Percentiles rank a stretch among this genome's conserved stretches.
phyloP scores from a whole-genome alignment of 2,113 vertebrate species.

The Microtus richardsoni region DNA sequence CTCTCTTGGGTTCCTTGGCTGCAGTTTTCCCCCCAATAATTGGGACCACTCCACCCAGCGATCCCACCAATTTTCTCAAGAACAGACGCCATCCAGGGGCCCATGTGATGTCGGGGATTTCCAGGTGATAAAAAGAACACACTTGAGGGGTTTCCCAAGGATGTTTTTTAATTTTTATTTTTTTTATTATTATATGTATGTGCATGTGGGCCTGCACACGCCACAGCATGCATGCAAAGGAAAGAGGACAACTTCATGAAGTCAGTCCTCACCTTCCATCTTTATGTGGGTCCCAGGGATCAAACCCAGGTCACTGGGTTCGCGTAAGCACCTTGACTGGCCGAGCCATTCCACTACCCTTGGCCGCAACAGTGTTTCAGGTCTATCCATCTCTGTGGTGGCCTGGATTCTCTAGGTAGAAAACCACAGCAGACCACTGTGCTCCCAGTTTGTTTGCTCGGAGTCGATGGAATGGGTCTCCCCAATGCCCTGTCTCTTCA shows the following conservation, averaged over 20 bases:
- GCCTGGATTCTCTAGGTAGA: neutral
- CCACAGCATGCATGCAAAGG: neutral
- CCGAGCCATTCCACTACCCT: neutral
- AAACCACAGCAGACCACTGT: neutral
- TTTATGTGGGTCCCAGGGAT: neutral
- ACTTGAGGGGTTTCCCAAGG: neutral
- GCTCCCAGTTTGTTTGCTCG: neutral
- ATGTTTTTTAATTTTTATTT: neutral
- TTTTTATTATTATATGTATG: neutral
- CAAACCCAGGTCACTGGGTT: neutral
- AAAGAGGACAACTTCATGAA: neutral
- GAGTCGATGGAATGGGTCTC: neutral
- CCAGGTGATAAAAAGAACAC: constrained; percentile 29
- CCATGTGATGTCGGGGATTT: neutral
- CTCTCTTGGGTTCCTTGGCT: neutral
- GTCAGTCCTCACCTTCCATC: neutral
- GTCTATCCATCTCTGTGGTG: constrained; percentile 2
- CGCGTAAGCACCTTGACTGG: neutral
- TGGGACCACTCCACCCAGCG: neutral
- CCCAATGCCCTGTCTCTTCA: neutral
- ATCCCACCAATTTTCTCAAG: neutral
- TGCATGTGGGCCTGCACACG: neutral
- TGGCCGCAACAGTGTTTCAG: neutral
- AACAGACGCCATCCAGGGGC: neutral
- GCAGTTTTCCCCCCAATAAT: constrained; percentile 10